These are phyloP conservation scores for Aurelia sp. DNA, from an alignment of 30 jellyfish, hydroid and myxozoan genomes.

Conservation along the genomic window DNA sequence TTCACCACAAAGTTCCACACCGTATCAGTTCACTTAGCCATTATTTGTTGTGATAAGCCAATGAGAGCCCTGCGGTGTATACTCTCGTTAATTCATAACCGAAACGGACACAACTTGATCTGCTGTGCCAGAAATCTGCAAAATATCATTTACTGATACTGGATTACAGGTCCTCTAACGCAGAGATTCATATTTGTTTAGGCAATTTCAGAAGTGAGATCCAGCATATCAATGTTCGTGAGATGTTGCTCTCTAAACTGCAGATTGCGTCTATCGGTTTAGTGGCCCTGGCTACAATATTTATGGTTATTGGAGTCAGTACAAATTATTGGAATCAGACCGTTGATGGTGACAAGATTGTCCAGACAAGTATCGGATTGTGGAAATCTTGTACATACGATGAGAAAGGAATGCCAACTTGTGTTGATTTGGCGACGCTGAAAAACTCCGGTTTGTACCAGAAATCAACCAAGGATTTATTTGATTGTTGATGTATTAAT, in stretches of 20 bases:
- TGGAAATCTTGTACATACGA: slow-evolving; percentile 51
- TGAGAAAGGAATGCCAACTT: slow-evolving; percentile 35
- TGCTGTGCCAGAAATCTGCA: no score
- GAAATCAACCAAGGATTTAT: neutral
- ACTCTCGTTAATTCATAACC: no score
- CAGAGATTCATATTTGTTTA: no score
- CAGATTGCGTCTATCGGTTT: slow-evolving; percentile 7
- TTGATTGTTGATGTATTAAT: neutral
- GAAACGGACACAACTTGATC: no score
- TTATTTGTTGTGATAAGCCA: no score
- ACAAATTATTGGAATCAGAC: slow-evolving; percentile 55
- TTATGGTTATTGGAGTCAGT: slow-evolving; percentile 41
- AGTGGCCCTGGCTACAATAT: slow-evolving; percentile 24
- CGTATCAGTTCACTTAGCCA: no score
- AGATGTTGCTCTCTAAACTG: slow-evolving; percentile 37
- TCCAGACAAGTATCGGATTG: slow-evolving; percentile 32
- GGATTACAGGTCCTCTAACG: no score
- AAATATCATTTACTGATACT: no score
- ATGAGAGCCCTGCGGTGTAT: no score
- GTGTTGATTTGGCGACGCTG: slow-evolving; percentile 19
- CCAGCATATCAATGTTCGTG: neutral
- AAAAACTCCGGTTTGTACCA: slow-evolving; percentile 34
- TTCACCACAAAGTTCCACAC: no score
- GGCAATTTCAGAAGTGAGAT: no score
- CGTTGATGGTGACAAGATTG: slow-evolving; percentile 18